A percentile compares a stretch with the other conserved stretches of the same genome.
These are phyloP conservation scores for Macrosteles quadrilineatus DNA, from an alignment of 1,140 invertebrate genomes.

Conservation along the genomic window DNA sequence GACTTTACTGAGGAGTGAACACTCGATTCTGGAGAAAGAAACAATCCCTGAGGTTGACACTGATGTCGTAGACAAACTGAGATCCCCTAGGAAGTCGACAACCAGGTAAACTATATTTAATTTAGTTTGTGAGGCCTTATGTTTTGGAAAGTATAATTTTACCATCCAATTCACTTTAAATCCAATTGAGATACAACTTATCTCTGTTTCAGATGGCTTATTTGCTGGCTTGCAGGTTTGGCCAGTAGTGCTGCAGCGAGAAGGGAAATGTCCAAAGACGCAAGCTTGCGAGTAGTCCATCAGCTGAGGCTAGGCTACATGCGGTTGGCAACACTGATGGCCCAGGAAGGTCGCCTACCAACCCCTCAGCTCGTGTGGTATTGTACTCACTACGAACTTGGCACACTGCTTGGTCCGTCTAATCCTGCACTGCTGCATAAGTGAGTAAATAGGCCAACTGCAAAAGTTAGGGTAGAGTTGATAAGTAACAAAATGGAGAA, in stretches of 20 bases:
- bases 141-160: not conserved
- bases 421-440: slow-evolving; percentile 57
- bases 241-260: slow-evolving; percentile 60
- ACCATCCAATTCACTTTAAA: not conserved
- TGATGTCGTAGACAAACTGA: slow-evolving; percentile 48
- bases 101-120: slow-evolving; percentile 51
- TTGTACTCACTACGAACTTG: slow-evolving; percentile 67
- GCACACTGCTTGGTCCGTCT: slow-evolving; percentile 53
- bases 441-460: no score
- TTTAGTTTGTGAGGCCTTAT: not conserved
- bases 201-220: slow-evolving; percentile 49
- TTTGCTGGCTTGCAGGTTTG: slow-evolving; percentile 59
- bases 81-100: slow-evolving; percentile 52
- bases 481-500: no score
- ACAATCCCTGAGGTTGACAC: slow-evolving; percentile 47
- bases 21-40: not conserved
- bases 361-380: slow-evolving; percentile 67
- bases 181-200: no score
- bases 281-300: slow-evolving; percentile 60
- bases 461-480: no score
- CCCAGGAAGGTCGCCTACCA: slow-evolving; percentile 63
- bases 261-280: slow-evolving; percentile 69
- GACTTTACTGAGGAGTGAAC: slow-evolving; percentile 42
- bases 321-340: slow-evolving; percentile 60
- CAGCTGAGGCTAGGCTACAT: slow-evolving; percentile 62